Evolutionary conservation across 2,888 invertebrate genomes (phyloP).

Genomic region (Cheiracanthium punctorium): DNA sequence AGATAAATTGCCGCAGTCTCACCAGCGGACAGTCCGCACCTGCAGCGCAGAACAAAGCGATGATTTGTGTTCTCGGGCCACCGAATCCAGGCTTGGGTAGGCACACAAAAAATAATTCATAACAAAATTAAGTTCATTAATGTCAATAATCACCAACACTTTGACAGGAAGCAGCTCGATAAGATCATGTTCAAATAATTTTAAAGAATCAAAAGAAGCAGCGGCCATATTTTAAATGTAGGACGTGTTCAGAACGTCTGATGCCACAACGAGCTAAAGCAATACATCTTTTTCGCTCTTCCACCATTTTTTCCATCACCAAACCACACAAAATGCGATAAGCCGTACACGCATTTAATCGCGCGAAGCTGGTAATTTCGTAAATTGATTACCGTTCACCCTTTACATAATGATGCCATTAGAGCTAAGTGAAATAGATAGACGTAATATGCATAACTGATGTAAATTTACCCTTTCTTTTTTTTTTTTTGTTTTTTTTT

Average conservation of each 20-base stretch:
- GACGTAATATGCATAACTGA: no score
- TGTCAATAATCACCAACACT: background rate
- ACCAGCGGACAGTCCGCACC: background rate
- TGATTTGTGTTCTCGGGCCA: background rate
- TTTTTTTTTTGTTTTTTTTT: no score
- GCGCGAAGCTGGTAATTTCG: no score
- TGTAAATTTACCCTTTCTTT: no score
- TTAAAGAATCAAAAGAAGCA: background rate
- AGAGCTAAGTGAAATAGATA: no score
- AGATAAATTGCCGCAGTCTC: no score
- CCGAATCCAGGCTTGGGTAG: no score
- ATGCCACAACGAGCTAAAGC: background rate
- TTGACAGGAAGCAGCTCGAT: background rate
- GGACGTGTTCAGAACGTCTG: background rate
- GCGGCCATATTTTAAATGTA: background rate
- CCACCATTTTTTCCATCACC: background rate
- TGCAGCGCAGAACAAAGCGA: background rate
- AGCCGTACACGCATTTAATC: no score
- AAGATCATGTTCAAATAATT: background rate
- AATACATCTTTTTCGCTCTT: background rate
- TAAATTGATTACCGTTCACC: no score
- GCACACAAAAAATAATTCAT: background rate
- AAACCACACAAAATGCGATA: background rate
- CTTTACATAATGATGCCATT: no score
- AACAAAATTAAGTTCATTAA: constrained; percentile 1